Percentiles rank a stretch among this genome's conserved stretches.
Evolutionary conservation across 2,113 vertebrate genomes (phyloP).

Genomic region (Anhinga anhinga): DNA sequence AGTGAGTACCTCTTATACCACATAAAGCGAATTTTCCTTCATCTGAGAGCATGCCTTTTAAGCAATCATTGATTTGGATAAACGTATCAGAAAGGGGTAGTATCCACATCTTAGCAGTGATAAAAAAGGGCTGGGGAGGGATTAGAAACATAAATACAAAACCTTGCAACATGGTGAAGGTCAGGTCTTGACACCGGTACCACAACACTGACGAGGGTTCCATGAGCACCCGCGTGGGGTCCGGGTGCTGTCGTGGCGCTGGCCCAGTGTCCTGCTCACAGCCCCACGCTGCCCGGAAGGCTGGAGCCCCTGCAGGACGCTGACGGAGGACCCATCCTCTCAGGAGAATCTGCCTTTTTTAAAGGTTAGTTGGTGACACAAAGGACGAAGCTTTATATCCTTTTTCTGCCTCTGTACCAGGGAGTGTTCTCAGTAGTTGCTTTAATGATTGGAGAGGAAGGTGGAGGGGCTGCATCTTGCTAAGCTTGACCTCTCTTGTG

Average conservation of each 20-base stretch:
- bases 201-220: background rate
- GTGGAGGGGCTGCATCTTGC: background rate
- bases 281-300: background rate
- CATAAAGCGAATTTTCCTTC: background rate
- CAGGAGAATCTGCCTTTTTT: background rate
- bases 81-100: background rate
- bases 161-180: background rate
- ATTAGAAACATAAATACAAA: background rate
- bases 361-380: background rate
- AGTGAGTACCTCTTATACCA: background rate
- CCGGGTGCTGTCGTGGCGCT: fast-evolving
- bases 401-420: background rate
- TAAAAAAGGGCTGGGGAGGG: background rate
- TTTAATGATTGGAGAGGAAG: background rate
- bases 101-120: background rate
- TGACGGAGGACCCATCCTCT: background rate
- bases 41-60: background rate
- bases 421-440: background rate
- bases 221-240: fast-evolving
- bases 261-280: background rate
- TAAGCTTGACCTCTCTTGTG: background rate
- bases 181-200: fast-evolving
- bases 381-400: background rate
- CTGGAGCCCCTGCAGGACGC: background rate
- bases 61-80: background rate